phyloP scores from a whole-genome alignment of 2,797 vertebrate species.

The Sebastolobus alascanus region DNA sequence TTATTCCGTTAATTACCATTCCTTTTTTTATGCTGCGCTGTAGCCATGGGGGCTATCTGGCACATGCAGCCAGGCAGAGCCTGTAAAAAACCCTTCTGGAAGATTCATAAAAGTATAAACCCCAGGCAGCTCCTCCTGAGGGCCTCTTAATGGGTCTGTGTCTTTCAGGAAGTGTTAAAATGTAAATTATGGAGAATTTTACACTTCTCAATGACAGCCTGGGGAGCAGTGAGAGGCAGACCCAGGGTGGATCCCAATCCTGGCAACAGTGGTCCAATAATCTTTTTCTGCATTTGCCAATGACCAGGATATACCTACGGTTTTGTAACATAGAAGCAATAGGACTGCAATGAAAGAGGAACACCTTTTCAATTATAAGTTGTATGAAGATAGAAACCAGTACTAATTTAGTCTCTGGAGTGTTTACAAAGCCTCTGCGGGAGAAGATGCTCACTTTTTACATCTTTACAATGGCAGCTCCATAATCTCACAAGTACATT shows the following conservation, averaged over 20 bases:
- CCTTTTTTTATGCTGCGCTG: constrained; percentile 55
- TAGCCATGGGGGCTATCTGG: constrained; percentile 65
- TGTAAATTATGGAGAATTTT: constrained; percentile 77
- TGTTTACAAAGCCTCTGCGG: constrained; percentile 14
- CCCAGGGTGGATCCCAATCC: constrained; percentile 52
- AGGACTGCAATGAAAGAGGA: constrained; percentile 42
- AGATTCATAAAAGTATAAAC: constrained; percentile 78
- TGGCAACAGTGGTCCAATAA: constrained; percentile 55
- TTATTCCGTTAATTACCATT: constrained; percentile 78
- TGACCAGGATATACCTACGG: constrained; percentile 30
- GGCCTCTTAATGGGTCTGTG: constrained; percentile 68
- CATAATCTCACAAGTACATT: constrained; percentile 67
- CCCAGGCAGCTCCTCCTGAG: constrained; percentile 68
- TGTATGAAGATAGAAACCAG: constrained; percentile 52
- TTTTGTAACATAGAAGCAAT: constrained; percentile 43
- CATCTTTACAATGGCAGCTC: constrained; percentile 55
- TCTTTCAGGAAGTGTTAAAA: constrained; percentile 78
- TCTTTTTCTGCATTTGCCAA: constrained; percentile 49
- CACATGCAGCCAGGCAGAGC: constrained; percentile 63
- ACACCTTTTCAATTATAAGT: constrained; percentile 33
- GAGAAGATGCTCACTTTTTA: constrained; percentile 50
- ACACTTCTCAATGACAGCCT: constrained; percentile 69
- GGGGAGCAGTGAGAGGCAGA: constrained; percentile 62
- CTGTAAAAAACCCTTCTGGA: constrained; percentile 74
- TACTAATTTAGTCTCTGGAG: constrained; percentile 31